Percentiles rank a stretch among this genome's conserved stretches.
phyloP scores from a whole-genome alignment of 2,797 vertebrate genomes.

The Brachyalestes nurse region DNA sequence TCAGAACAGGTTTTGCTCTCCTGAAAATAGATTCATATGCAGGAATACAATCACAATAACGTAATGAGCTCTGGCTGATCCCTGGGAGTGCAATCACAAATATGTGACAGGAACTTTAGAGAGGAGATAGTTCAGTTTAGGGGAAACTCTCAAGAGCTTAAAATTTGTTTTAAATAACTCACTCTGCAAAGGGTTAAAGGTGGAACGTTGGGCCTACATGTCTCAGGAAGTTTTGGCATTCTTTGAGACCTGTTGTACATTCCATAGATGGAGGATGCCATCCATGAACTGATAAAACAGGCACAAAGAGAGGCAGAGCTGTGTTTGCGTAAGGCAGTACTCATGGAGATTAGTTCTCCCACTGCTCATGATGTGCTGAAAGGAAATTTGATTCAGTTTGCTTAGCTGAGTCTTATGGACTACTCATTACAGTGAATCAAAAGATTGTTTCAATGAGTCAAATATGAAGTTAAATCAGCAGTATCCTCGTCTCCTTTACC shows the following conservation, averaged over 20 bases:
- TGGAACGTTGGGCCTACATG: background rate
- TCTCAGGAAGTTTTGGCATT: conserved; percentile 27
- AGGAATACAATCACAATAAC: no score
- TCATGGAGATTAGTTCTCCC: no score
- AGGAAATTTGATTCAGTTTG: background rate
- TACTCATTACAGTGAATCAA: background rate
- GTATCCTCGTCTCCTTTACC: no score
- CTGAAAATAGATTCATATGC: background rate
- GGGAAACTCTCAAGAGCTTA: no score
- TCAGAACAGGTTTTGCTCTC: background rate
- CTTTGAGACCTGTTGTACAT: background rate
- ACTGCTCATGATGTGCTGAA: no score
- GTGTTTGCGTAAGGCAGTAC: background rate
- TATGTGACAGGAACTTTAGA: no score
- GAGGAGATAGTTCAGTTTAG: no score
- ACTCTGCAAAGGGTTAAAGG: background rate
- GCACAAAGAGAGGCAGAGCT: background rate
- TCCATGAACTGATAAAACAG: background rate
- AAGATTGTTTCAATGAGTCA: background rate
- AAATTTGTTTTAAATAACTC: no score
- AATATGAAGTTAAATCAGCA: no score
- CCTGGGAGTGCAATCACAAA: no score
- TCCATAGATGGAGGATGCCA: background rate
- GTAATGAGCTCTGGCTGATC: no score
- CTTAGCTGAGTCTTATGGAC: background rate